These are phyloP conservation scores for Drosophila triauraria DNA, from an alignment of 1,140 invertebrate genomes.

Conservation along the genomic window DNA sequence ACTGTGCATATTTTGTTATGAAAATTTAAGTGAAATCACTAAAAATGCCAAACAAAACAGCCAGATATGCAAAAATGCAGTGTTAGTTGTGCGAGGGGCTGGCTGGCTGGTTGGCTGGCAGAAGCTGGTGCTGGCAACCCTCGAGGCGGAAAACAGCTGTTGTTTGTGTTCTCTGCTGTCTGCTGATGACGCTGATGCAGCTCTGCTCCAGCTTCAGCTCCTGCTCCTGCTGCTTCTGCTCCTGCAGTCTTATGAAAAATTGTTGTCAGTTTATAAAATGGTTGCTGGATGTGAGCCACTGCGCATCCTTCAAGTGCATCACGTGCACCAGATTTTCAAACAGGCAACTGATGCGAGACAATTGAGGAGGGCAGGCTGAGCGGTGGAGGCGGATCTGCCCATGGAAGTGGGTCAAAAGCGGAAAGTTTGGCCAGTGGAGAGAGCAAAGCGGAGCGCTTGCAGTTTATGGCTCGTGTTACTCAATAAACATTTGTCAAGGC, in stretches of 20 bases:
- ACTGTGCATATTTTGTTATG: slow-evolving; percentile 80
- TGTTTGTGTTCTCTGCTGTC: slow-evolving; percentile 49
- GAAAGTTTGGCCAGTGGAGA: slow-evolving; percentile 26
- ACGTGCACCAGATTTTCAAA: slow-evolving; percentile 64
- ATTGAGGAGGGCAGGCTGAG: background rate
- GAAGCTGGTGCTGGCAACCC: slow-evolving; percentile 27
- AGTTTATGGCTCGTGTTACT: slow-evolving; percentile 74
- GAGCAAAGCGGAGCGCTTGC: slow-evolving; percentile 22
- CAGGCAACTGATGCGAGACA: slow-evolving; percentile 39
- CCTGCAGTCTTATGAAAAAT: slow-evolving; percentile 67
- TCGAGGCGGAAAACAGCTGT: slow-evolving; percentile 62
- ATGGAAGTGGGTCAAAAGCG: slow-evolving; percentile 61
- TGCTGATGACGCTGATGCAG: slow-evolving; percentile 39
- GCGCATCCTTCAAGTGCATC: slow-evolving; percentile 63
- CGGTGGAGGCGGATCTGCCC: background rate
- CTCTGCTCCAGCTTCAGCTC: slow-evolving; percentile 5
- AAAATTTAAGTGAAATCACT: slow-evolving; percentile 84
- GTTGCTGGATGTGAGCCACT: slow-evolving; percentile 60
- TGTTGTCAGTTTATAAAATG: slow-evolving; percentile 81
- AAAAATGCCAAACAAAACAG: slow-evolving; percentile 82
- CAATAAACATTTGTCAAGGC: slow-evolving; percentile 77
- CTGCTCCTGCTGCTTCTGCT: slow-evolving; percentile 9
- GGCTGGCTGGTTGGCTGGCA: background rate
- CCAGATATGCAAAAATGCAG: slow-evolving; percentile 67
- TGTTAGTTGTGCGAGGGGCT: slow-evolving; percentile 11